Conservation (phyloP, 2,888 invertebrate species). For the Drosophila incognita region DNA sequence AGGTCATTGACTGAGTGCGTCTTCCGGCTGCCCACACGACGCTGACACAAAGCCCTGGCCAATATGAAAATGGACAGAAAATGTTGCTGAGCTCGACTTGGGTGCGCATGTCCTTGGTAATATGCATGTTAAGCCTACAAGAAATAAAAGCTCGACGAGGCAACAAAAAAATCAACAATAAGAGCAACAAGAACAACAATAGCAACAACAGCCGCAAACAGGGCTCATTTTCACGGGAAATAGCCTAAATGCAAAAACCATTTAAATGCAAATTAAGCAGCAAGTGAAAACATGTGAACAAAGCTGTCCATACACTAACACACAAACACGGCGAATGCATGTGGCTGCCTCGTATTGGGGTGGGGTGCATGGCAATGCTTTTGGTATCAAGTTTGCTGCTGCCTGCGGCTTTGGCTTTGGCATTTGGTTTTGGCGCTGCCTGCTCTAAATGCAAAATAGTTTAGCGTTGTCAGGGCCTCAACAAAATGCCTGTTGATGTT, state of each 20-base stretch:
- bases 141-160: conserved; percentile 55
- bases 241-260: conserved; percentile 83
- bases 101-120: conserved; percentile 46
- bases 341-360: conserved; percentile 42
- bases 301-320: conserved; percentile 48
- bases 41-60: conserved; percentile 3
- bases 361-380: conserved; percentile 36
- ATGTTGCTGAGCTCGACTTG: conserved; percentile 16
- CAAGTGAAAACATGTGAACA: conserved; percentile 83
- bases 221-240: conserved; percentile 83
- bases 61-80: conserved; percentile 22
- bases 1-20: conserved; percentile 43
- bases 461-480: conserved; percentile 62
- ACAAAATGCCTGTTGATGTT: conserved; percentile 59
- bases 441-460: conserved; percentile 79
- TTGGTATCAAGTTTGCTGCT: conserved; percentile 25
- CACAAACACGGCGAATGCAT: conserved; percentile 24
- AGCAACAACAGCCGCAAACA: conserved; percentile 56
- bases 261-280: conserved; percentile 84
- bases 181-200: conserved; percentile 10
- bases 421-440: conserved; percentile 22
- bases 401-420: conserved; percentile 29
- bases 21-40: conserved; percentile 1
- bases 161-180: conserved; percentile 23
- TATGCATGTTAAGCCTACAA: conserved; percentile 62